A percentile compares a stretch with the other conserved stretches of the same genome.
Evolutionary conservation across 53 echinoderm and acorn worm genomes (phyloP).

Genomic region (Holothuria leucospilota): DNA sequence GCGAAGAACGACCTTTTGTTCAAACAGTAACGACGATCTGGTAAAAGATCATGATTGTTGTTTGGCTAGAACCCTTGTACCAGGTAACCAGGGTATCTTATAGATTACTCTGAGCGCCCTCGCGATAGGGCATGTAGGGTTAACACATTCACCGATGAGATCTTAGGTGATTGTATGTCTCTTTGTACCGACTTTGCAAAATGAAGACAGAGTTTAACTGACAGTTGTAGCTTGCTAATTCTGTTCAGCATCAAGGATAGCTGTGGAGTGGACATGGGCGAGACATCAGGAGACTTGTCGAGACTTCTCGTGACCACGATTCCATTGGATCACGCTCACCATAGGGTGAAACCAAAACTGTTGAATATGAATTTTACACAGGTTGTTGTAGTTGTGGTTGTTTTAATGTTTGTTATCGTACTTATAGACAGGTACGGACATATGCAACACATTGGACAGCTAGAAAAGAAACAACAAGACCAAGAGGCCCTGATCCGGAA

Average conservation of each 20-base stretch:
- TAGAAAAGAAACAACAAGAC: not conserved
- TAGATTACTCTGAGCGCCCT: no score
- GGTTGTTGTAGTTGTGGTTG: not conserved
- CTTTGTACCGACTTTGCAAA: no score
- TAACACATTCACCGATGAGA: no score
- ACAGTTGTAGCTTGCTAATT: no score
- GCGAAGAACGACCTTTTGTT: no score
- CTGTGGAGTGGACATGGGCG: conserved; percentile 21
- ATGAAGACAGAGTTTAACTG: no score
- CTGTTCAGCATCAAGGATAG: conserved; percentile 19
- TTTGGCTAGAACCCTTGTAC: no score
- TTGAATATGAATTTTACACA: not conserved
- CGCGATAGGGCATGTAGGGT: no score
- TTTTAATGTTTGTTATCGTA: not conserved
- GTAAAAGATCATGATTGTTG: no score
- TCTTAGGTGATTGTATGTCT: no score
- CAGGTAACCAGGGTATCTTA: no score
- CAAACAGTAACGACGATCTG: no score
- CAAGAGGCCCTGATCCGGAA: conserved; percentile 5
- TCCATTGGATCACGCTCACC: not conserved
- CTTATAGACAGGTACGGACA: conserved; percentile 10
- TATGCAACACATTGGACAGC: not conserved
- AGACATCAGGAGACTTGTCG: not conserved
- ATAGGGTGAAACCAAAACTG: not conserved
- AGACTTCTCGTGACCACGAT: not conserved